Base-by-base conservation (phyloP, 2,113 vertebrate species). In the Dicrurus megarhynchus region DNA sequence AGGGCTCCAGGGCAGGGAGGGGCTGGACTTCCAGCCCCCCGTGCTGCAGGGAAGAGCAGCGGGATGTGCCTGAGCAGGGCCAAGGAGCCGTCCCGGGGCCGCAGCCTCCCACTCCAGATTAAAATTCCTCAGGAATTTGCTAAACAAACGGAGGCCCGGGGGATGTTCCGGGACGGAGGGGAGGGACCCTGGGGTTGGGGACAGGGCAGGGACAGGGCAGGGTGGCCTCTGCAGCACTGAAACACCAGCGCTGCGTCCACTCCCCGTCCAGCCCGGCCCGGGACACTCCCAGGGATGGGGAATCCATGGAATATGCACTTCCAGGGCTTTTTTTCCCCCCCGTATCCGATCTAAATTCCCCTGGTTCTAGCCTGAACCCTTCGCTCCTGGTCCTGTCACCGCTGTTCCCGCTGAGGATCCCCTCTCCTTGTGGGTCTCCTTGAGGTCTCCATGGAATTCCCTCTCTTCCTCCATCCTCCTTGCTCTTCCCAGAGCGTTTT, bases 81-180 rank as follows among this genome's bases (percentile, higher is more conserved):
- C 87, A n/a, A 61, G 28, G 67, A 90, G 79, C 87, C 87, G 69
- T 81, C 87, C 68, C 92, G 64, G 92, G 83, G 26, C 90, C 88
- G 74, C 37, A 73, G 86, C 90, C 92, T 96, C 90, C 92, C 91
- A 83, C 83, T 63, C 23, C 85, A 74, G 91, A 89, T 96, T 90
- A 91, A 96, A 87, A 94, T 91, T 95, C 94, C 93, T 21, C 50
- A 35, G 50, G 89, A 93, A 87, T 89, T 89, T 77, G 59, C 89
- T 44, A 86, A 95, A 63, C 93, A 94, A 87, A 69, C 16, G 24
- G 18, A 65, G 27, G 52, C 80, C 39, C 61, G 1, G 7, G 81
- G 88, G 91, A 96, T 59, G 57, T 41, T 89, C 64, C 23, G 21
- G 37, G 20, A 71, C 30, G n/a, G 69, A 46, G 50, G 24, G 91